Evolutionary conservation across 2,888 invertebrate genomes (phyloP).

Genomic region (Trachelus troglodyta): DNA sequence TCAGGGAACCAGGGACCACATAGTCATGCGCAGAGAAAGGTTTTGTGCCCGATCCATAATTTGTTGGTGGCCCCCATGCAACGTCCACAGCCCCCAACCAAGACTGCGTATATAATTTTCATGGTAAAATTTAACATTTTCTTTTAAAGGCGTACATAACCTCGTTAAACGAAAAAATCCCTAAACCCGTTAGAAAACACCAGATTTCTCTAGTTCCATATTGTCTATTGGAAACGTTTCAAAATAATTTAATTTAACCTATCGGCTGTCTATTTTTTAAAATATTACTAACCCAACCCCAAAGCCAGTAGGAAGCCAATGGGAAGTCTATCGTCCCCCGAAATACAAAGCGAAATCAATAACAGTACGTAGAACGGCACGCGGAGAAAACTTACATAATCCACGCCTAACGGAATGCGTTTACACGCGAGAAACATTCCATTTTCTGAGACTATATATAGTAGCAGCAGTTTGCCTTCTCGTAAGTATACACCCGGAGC

Average conservation of each 20-base stretch:
- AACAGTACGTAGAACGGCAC: background rate
- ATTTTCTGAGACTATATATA: background rate
- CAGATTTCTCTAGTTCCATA: background rate
- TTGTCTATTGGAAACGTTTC: background rate
- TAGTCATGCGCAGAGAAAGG: conserved; percentile 51
- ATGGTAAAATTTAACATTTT: conserved; percentile 33
- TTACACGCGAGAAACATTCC: background rate
- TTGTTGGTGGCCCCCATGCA: conserved; percentile 41
- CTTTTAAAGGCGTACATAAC: background rate
- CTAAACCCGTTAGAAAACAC: background rate
- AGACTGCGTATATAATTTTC: conserved; percentile 28
- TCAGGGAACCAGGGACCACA: conserved; percentile 27
- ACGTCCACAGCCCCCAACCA: background rate
- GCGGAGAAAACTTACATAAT: conserved; percentile 2
- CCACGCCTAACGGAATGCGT: conserved; percentile 4
- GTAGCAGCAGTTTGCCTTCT: background rate
- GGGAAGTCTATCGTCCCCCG: background rate
- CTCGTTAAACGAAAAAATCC: background rate
- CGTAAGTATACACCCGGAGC: background rate
- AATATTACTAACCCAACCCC: background rate
- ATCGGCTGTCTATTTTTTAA: background rate
- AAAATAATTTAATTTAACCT: background rate
- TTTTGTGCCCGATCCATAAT: conserved; percentile 58
- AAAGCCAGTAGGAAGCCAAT: background rate
- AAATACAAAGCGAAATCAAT: conserved; percentile 7